Evolutionary conservation across 1,140 invertebrate species (phyloP), one percentile per base, ranked within the genome.

Genomic region (Eupristina koningsbergeri): DNA sequence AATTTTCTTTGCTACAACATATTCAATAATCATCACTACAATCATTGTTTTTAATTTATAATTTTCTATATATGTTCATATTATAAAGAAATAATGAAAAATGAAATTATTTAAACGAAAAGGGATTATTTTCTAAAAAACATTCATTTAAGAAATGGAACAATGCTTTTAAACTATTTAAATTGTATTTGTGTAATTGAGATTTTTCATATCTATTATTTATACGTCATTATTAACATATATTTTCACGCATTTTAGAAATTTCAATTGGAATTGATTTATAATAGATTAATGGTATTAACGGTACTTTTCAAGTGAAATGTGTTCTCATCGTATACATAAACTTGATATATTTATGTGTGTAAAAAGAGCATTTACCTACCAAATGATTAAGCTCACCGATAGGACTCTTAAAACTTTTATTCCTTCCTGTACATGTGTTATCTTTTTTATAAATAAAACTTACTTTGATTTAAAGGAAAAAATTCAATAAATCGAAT

Each of bases 211-310:
- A 8, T 0, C 7, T 19, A 69, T 69, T 67, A 41, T 34, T 64
- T 45, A 13, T 41, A 64, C 76, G 61, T 63, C 8, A 63, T 1
- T 53, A 77, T 39, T 45, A 26, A 26, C 36, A 19, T 2, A 34
- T 78, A 41, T 41, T 63, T 34, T 77, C 53, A 15, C 53, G n/a
- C 36, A 29, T 13, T n/a, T 67, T 19, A 45, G 67, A 71, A n/a
- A 7, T 17, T 71, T 63, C 22, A 26, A 50, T 19, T 50, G 69
- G 36, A 73, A 80, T 61, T 50, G 67, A 80, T 80, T 26, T 31
- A 74, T 81, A 80, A 86, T 58, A 88, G 77, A 84, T 79, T 75
- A 63, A 87, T 89, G 89, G 88, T 88, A 88, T 87, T 91, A 91
- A 91, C 87, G 86, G 79, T 73, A 81, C n/a, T 58, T 3, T 17